Evolutionary conservation across 2,113 vertebrate species (phyloP), one percentile per base, ranked within the genome.

Genomic region (Apodemus sylvaticus): DNA sequence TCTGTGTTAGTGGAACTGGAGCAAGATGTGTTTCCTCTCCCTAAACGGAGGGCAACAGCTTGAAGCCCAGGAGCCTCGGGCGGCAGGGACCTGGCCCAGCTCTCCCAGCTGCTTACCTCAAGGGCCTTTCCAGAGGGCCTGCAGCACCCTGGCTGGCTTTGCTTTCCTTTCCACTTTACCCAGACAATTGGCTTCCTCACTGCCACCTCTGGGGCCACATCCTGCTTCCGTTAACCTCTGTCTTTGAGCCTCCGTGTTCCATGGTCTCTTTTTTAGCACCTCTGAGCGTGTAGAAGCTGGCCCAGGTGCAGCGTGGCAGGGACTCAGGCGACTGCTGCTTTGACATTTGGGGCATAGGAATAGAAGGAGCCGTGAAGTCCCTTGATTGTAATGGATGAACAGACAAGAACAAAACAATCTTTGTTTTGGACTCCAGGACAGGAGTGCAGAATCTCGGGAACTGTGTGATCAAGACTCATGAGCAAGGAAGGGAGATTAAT

Each of bases 221-320:
- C 97, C 97, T 98, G 97, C 96, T 96, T 98, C 95, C 12, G 60
- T n/a, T 20, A 85, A 19, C 55, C 48, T 94, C 64, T 96, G 64
- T 88, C 78, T 93, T 76, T 36, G 89, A 79, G 68, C 53, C 77
- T 91, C 58, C 29, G 13, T n/a, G 76, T 73, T 36, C n/a, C 58
- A 29, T 24, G 39, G 3, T 74, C 39, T 79, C 71, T 39, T 48
- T 48, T 68, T 36, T 58, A 85, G 64, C 51, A 34, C 1, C 24
- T 39, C 29, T 11, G 2, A 45, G 34, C 74, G 11, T 71, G 36
- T 10, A 11, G 64, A 45, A 66, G n/a, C 77, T 74, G 39, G 62
- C 60, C 6, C 22, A 66, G 36, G 53, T 55, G 55, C 83, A 85
- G 78, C 22, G 7, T 24, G 36, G 48, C 83, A 31, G 58, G 81